Conservation (phyloP, 2,797 vertebrate genomes). For the Glossophaga mutica region DNA sequence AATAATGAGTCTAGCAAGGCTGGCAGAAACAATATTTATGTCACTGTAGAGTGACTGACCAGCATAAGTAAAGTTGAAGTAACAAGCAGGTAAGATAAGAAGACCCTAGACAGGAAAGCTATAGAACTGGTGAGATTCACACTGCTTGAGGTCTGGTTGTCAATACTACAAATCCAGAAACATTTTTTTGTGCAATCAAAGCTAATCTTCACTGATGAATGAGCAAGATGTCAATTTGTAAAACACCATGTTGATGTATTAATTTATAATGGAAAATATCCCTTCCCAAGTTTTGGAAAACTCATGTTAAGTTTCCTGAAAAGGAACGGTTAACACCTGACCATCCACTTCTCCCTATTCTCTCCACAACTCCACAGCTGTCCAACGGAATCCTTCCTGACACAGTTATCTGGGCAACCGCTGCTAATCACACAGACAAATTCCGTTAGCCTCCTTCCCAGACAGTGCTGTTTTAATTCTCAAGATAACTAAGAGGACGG, state of each 20-base stretch:
- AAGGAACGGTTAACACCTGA: not conserved
- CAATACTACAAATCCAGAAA: not conserved
- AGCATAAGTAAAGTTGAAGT: not conserved
- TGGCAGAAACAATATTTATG: not conserved
- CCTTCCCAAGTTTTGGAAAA: not conserved
- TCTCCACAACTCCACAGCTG: not conserved
- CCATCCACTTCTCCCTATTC: not conserved
- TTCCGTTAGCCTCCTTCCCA: not conserved
- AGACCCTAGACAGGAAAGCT: not conserved
- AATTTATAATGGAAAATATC: not conserved
- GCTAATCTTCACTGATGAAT: not conserved
- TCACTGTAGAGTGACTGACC: not conserved
- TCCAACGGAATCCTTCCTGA: not conserved
- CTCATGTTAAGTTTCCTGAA: not conserved
- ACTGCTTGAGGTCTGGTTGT: not conserved
- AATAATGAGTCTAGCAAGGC: not conserved
- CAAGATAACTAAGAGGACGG: not conserved
- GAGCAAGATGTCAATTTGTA: not conserved
- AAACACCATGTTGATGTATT: not conserved
- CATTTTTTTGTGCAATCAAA: not conserved
- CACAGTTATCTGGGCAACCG: not conserved
- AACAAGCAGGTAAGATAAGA: not conserved
- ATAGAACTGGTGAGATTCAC: not conserved
- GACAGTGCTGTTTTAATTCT: not conserved
- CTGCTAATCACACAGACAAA: not conserved